These are phyloP conservation scores for Trichacis sp. DNA, from an alignment of 2,888 invertebrate species.

Conservation along the genomic window DNA sequence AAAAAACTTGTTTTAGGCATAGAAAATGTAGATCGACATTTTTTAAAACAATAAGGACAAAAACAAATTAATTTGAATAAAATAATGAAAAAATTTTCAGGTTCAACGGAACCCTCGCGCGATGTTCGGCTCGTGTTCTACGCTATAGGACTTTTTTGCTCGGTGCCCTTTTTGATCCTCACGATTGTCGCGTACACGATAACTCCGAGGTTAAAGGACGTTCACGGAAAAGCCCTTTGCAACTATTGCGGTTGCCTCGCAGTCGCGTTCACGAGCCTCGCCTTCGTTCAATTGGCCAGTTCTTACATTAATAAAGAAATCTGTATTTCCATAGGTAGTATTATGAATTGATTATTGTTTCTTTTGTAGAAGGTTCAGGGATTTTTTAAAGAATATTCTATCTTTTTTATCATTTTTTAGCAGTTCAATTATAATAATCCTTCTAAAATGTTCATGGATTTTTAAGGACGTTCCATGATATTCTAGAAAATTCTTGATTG, in stretches of 20 bases:
- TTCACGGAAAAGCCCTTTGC: slow-evolving; percentile 73
- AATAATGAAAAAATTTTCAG: not conserved
- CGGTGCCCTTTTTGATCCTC: slow-evolving; percentile 66
- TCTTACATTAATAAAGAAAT: slow-evolving; percentile 69
- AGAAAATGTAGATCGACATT: no score
- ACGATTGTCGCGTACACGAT: slow-evolving; percentile 66
- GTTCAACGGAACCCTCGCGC: slow-evolving; percentile 8
- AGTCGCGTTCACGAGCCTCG: slow-evolving; percentile 72
- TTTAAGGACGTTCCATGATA: no score
- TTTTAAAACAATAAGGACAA: no score
- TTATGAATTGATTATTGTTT: no score
- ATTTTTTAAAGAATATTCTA: no score
- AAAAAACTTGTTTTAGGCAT: no score
- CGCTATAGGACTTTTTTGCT: slow-evolving; percentile 63
- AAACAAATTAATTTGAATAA: not conserved
- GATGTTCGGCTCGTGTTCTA: slow-evolving; percentile 58
- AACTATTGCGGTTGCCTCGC: slow-evolving; percentile 73
- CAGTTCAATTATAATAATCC: no score
- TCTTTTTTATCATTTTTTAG: no score
- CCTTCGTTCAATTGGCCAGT: slow-evolving; percentile 72
- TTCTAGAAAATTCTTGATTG: no score
- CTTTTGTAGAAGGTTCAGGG: no score
- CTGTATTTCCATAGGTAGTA: slow-evolving; percentile 68
- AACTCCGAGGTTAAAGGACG: slow-evolving; percentile 72
- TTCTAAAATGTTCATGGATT: no score